phyloP scores from a whole-genome alignment of 2,797 vertebrate species.

The Poecilia picta region DNA sequence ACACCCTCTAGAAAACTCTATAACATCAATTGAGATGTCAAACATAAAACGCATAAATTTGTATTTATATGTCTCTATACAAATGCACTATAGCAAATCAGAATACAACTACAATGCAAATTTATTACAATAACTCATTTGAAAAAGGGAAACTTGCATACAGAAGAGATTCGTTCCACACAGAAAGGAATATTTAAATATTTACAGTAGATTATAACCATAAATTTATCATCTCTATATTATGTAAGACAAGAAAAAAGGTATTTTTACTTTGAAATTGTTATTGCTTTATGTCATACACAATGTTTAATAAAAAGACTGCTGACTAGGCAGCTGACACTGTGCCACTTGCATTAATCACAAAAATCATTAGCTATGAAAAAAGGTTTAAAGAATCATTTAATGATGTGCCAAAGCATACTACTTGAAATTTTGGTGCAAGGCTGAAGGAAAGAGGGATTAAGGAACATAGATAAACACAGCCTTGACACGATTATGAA shows the following conservation, averaged over 20 bases:
- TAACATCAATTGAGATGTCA: neutral
- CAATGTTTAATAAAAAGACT: neutral
- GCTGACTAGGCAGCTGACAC: neutral
- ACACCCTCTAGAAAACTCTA: conserved; percentile 1
- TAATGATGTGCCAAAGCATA: neutral
- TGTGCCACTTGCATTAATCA: neutral
- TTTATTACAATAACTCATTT: neutral
- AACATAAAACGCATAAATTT: neutral
- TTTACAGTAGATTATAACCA: neutral
- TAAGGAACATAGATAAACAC: neutral
- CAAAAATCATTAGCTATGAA: neutral
- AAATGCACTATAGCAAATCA: neutral
- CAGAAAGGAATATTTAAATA: neutral
- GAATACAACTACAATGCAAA: neutral
- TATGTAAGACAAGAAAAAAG: neutral
- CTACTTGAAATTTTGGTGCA: neutral
- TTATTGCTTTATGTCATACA: neutral
- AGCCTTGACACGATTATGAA: neutral
- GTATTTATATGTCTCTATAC: neutral
- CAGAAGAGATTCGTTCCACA: neutral
- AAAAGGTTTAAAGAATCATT: neutral
- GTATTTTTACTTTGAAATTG: neutral
- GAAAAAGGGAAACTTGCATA: neutral
- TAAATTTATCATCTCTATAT: neutral
- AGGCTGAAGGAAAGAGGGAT: neutral